Base-by-base conservation (phyloP, 2,888 invertebrate species). In the Hedya salicella region DNA sequence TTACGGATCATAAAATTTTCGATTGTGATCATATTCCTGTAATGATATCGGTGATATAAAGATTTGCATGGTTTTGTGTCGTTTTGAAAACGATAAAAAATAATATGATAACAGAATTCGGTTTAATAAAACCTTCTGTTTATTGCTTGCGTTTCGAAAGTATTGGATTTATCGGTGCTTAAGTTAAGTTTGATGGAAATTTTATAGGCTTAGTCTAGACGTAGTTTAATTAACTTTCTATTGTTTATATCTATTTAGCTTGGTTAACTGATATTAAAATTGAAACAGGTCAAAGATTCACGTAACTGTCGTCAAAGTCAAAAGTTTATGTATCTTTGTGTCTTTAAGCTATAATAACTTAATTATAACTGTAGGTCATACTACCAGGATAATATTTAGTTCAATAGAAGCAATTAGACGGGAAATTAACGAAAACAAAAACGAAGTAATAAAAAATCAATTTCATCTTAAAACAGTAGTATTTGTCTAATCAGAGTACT, bases 1-100 rank as follows among this genome's bases (percentile, higher is more conserved):
- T 82, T 81, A 83, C 74, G 78, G 76, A 63, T 75, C 80, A 78
- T 85, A 80, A 85, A 83, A 71, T 73, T 77, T 74, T 68, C 64
- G 75, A 79, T 77, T 77, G 76, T 76, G 73, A 78, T 79, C 75
- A 70, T 70, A 68, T 68, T 57, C 59, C 48, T 54, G 70, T 69
- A 70, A 72, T 70, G 62, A 63, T 63, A 68, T 67, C 59, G 68
- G 59, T 53, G 57, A 64, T 71, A 73, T 71, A 71, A 71, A 68
- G 73, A 76, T 80, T 80, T 74, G 81, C 80, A 81, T 83, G 78
- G 68, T 67, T 67, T 42, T 67, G 68, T 67, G 67, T 66, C 70
- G 70, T 59, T 64, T 66, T 21, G 48, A 61, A 54, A 54, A 32
- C 48, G 53, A 53, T 60, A 59, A 65, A 56, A 52, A 50, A 8